Evolutionary conservation across 1,140 invertebrate genomes (phyloP), one percentile per base, ranked within the genome.

Genomic region (Plutomurus gul): DNA sequence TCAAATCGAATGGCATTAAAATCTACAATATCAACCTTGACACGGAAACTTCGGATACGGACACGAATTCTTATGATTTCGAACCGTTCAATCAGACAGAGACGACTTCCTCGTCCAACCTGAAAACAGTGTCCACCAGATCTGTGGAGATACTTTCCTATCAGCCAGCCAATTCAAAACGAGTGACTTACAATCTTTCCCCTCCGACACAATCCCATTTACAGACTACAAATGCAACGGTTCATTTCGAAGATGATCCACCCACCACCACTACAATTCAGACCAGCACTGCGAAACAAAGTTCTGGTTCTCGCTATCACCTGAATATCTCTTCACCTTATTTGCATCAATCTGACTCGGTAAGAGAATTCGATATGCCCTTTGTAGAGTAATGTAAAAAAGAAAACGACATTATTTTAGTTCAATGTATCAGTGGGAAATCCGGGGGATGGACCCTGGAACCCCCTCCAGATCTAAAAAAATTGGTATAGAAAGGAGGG

Each of bases 21-120:
- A 84, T 86, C 46, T 86, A 86, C 78, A 84, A 85, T 36, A 86
- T 86, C 43, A 85, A 86, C 76, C 81, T 86, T 46, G 86, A 86
- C 77, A 85, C 86, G 1, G 85, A 86, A 76, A 85, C 84, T 7
- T 83, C 82, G 4, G 83, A 84, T 37, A 85, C 85, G 4, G 84
- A 85, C 56, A 85, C 84, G 1, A 84, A 82, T 56, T 80, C 78
- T 0, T 83, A 83, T 75, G 82, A 83, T 60, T 77, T 83, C 13
- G 80, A 83, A 30, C 56, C 72, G 8, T 82, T 81, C 33, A 75
- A 81, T 77, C 47, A 71, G 40, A 60, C 40, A n/a, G 49, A 80
- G 1, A 46, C 76, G 0, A 13, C 72, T 13, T 77, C 79, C 18
- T 79, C 49, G 6, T 46, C 40, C 6, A 78, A 78, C 39, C 25